Conservation (phyloP, 2,113 vertebrate genomes). For the Paradoxurus hermaphroditus region DNA sequence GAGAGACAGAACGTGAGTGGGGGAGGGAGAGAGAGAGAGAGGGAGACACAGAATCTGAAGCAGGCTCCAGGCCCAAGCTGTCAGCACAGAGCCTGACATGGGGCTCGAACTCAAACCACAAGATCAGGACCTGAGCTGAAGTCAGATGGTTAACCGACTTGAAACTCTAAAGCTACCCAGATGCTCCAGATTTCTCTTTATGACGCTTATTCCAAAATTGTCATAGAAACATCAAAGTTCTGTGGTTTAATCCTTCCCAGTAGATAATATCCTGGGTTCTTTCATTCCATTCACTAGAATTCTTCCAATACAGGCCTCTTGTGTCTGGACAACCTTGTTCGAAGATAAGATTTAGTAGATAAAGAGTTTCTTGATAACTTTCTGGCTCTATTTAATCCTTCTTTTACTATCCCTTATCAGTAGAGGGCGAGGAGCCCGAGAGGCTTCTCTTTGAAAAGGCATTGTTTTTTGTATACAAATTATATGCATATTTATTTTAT, state of each 20-base stretch:
- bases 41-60: too few relatives aligned
- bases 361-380: background rate
- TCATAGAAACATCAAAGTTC: background rate
- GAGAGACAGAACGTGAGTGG: too few relatives aligned
- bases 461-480: slow-evolving; percentile 40
- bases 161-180: too few relatives aligned
- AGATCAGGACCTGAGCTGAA: too few relatives aligned
- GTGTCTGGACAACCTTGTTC: background rate
- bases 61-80: too few relatives aligned
- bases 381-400: background rate
- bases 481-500: slow-evolving; percentile 3
- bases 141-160: too few relatives aligned
- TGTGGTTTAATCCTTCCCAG: background rate
- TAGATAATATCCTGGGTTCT: background rate
- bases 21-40: too few relatives aligned
- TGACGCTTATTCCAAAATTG: background rate
- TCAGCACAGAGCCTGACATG: too few relatives aligned
- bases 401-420: background rate
- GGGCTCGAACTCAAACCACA: too few relatives aligned
- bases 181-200: background rate
- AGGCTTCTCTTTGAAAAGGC: background rate
- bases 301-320: background rate
- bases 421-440: background rate
- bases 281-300: background rate
- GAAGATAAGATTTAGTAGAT: background rate